Evolutionary conservation across 1,140 invertebrate genomes (phyloP), one percentile per base, ranked within the genome.

Genomic region (Rhyacophila brunnea): DNA sequence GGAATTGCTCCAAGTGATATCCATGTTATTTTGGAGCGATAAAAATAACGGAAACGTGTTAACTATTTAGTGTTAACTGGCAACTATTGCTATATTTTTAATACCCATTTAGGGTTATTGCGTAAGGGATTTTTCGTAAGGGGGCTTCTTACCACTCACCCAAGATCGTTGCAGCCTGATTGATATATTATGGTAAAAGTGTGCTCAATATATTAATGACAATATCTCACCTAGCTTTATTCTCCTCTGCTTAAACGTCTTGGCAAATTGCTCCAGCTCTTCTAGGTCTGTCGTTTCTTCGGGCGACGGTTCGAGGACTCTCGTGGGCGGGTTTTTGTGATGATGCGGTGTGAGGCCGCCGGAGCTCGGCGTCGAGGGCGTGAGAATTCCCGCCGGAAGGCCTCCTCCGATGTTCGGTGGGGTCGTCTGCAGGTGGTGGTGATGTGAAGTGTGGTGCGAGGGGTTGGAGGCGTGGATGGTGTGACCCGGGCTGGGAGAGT

Each of bases 261-360:
- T 96, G 23, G 95, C 95, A 72, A 98, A 98, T 68, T 96, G 93
- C 74, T 97, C 95, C 20, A 98, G 80, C 71, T 98, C 95, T 74
- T 96, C 94, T 19, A 98, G 83, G 74, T 97, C 95, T 7, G 93
- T 94, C 10, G 93, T 93, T 74, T 96, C 94, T 69, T 97, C 93
- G 0, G 88, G 85, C 11, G 88, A 87, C 9, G 90, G 89, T 68
- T 93, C 91, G 58, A 92, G 78, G 49, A 81, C 72, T 56, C 81
- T 69, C 70, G 77, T 74, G 9, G 23, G 23, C 35, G 79, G 70
- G 70, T 79, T 75, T 67, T 82, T 80, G 74, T 65, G 82, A 68
- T 72, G 75, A 72, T 78, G 79, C 10, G 72, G 73, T 23, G 73
- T 77, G 58, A 79, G 68, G 49, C 72, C 72, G 50, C 81, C 82